Conservation (phyloP, 2,888 invertebrate species). For the Andrena bicolor region DNA sequence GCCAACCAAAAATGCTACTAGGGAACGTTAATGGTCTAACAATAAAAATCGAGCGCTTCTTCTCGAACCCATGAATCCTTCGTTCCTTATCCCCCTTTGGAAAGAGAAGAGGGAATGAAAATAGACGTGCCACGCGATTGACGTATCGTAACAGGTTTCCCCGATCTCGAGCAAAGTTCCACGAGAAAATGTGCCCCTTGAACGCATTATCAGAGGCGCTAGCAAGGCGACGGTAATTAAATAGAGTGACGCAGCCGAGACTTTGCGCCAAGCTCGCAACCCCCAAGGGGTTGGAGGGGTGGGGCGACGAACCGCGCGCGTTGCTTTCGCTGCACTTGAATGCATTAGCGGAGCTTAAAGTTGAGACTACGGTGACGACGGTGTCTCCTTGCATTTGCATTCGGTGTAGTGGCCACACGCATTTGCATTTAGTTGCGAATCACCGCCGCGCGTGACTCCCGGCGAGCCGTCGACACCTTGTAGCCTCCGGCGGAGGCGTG, state of each 20-base stretch:
- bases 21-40: no score
- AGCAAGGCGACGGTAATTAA: slow-evolving; percentile 65
- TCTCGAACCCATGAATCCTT: not conserved
- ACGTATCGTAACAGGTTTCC: slow-evolving; percentile 40
- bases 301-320: slow-evolving; percentile 69
- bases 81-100: no score
- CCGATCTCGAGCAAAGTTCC: slow-evolving; percentile 41
- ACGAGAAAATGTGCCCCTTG: slow-evolving; percentile 32
- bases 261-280: slow-evolving; percentile 62
- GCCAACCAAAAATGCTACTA: no score
- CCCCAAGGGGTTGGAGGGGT: slow-evolving; percentile 38
- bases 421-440: slow-evolving; percentile 74
- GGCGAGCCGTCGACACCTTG: slow-evolving; percentile 2
- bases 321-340: slow-evolving; percentile 71
- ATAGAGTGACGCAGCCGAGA: slow-evolving; percentile 62
- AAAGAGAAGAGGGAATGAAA: slow-evolving; percentile 6
- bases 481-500: slow-evolving; percentile 24
- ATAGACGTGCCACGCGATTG: not conserved
- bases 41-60: not conserved
- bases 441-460: slow-evolving; percentile 47
- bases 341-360: slow-evolving; percentile 71
- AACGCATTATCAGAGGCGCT: slow-evolving; percentile 56
- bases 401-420: slow-evolving; percentile 68
- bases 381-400: slow-evolving; percentile 70
- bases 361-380: slow-evolving; percentile 58